Evolutionary conservation across 2,888 invertebrate species (phyloP), one percentile per base, ranked within the genome.

Genomic region (Protodeltote pygarga): DNA sequence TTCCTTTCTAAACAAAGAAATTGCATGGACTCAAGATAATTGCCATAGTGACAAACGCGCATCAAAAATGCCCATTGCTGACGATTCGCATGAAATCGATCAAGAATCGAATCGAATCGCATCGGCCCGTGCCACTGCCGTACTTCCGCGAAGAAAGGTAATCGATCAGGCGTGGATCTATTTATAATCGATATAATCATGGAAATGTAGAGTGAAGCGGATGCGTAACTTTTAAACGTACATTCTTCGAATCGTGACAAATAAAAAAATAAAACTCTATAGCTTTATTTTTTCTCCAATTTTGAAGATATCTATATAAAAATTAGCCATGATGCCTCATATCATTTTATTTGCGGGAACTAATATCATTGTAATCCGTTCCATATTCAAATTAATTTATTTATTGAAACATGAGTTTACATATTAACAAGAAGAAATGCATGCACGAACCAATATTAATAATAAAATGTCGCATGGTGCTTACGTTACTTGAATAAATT

Each of bases 91-190:
- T 39, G 34, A 41, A 48, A 42, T 48, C 49, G 54, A 24, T 13
- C 54, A 53, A 40, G 41, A 19, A 23, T 45, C 55, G 45, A 29
- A 67, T 63, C 52, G 53, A 53, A 45, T 38, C 39, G 13, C 21
- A 48, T 40, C 47, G 40, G 23, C 17, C 32, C 32, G 48, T 47
- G 38, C 17, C 32, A 29, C 46, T 47, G 38, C 57, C 54, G 53
- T 60, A 69, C 53, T 69, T 69, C 69, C 69, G 53, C 33, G 57
- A 69, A 64, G 66, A 69, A 69, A 69, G 69, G 54, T 35, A 38
- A 55, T 58, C 60, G 31, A 65, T 68, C 63, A 57, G 49, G 31
- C 55, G 44, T 49, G 39, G 35, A 54, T 41, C 61, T 49, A 50
- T 62, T 67, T 65, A 63, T 60, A 50, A 67, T 50, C 64, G 54